phyloP scores from a whole-genome alignment of 53 echinoderm and acorn worm species.

The Mesocentrotus franciscanus region DNA sequence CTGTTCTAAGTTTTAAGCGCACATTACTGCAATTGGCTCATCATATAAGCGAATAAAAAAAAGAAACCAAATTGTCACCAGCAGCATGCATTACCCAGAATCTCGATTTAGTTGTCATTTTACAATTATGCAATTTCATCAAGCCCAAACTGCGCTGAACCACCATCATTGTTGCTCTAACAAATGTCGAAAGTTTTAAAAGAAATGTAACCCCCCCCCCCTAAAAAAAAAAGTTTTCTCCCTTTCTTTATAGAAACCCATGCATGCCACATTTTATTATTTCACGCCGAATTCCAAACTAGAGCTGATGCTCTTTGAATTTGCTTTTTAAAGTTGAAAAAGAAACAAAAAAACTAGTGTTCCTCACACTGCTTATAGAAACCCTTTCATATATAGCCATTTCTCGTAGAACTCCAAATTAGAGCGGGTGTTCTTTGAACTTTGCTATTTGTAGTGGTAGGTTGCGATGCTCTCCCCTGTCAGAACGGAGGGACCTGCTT shows the following conservation, averaged over 20 bases:
- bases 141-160: neutral
- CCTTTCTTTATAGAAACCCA: too few relatives aligned
- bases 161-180: neutral
- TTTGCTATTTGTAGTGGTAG: slow-evolving; percentile 29
- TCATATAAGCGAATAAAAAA: too few relatives aligned
- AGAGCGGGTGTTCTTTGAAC: neutral
- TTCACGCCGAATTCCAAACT: too few relatives aligned
- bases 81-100: neutral
- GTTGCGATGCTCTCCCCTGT: slow-evolving; percentile 30
- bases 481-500: slow-evolving; percentile 42
- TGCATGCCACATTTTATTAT: too few relatives aligned
- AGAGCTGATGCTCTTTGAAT: neutral
- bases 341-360: neutral
- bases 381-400: neutral
- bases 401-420: neutral
- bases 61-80: too few relatives aligned
- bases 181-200: too few relatives aligned
- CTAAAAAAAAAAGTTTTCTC: too few relatives aligned
- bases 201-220: too few relatives aligned
- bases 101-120: neutral
- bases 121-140: neutral
- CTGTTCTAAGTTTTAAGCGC: too few relatives aligned
- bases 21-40: too few relatives aligned
- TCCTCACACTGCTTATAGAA: neutral
- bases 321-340: neutral